Percentiles rank a stretch among this genome's conserved stretches.
Conservation (phyloP, 2,113 vertebrate genomes). For the Micronisus gabar region DNA sequence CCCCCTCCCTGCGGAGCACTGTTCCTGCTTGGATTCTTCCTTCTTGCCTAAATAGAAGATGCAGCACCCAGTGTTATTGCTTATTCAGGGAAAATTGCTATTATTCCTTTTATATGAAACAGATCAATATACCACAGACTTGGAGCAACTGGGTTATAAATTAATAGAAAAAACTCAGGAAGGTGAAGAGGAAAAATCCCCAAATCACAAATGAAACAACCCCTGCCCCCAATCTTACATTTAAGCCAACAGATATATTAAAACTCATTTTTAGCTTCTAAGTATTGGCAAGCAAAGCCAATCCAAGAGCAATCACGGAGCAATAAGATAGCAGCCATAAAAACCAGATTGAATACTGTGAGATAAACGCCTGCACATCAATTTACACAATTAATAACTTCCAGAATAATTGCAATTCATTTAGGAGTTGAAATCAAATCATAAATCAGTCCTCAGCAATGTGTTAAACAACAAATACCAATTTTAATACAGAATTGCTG, state of each 20-base stretch:
- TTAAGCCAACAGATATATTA: conserved; percentile 26
- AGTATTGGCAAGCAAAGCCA: not conserved
- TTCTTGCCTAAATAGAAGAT: not conserved
- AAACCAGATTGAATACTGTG: not conserved
- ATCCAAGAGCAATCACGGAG: not conserved
- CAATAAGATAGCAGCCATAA: conserved; percentile 33
- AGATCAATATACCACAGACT: not conserved
- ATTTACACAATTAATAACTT: conserved; percentile 1
- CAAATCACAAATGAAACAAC: not conserved
- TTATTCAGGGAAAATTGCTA: not conserved
- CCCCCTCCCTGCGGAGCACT: not conserved
- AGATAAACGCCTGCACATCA: not conserved
- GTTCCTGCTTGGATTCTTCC: not conserved
- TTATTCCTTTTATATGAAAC: not conserved
- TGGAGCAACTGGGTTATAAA: not conserved
- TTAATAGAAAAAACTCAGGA: not conserved
- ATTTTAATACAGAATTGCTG: not conserved
- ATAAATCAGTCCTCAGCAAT: not conserved
- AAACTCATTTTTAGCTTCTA: conserved; percentile 5
- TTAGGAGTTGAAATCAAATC: not conserved
- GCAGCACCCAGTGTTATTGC: not conserved
- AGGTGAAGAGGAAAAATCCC: not conserved
- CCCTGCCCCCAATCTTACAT: not conserved
- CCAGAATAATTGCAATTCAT: not conserved
- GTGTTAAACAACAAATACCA: not conserved